Conservation (phyloP, 1,140 invertebrate genomes). For the Bradynema listronoti region DNA sequence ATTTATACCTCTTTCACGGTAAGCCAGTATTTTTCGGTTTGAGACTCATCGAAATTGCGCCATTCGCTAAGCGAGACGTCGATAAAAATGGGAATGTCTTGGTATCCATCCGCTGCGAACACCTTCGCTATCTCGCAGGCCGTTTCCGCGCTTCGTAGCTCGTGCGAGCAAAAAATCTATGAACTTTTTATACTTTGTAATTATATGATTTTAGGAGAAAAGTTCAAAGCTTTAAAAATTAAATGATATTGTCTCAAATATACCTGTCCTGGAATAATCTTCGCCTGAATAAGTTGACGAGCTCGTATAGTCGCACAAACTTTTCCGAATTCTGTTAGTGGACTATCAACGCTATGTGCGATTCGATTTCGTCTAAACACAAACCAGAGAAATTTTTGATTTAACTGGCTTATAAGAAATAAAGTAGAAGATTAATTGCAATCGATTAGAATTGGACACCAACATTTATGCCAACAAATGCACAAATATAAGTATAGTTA, state of each 20-base stretch:
- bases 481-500: no score
- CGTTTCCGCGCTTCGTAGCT: conserved; percentile 8
- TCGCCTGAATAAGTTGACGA: background rate
- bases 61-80: conserved; percentile 1
- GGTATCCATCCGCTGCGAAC: background rate
- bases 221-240: background rate
- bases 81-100: conserved; percentile 1
- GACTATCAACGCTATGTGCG: background rate
- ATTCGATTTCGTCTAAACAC: conserved; percentile 4
- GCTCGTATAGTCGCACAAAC: background rate
- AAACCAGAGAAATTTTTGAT: no score
- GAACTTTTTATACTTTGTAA: background rate
- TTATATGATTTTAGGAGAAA: background rate
- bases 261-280: background rate
- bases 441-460: no score
- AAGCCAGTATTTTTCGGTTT: conserved; percentile 8
- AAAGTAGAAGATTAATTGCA: no score
- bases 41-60: conserved; percentile 6
- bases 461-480: no score
- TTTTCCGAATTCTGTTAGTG: conserved; percentile 3
- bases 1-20: background rate
- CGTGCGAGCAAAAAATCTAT: conserved; percentile 11
- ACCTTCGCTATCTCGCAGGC: background rate
- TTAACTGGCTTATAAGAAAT: no score
- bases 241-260: no score